A percentile compares a stretch with the other conserved stretches of the same genome.
phyloP scores from a whole-genome alignment of 1,140 invertebrate species.

The Archivesica marissinica region DNA sequence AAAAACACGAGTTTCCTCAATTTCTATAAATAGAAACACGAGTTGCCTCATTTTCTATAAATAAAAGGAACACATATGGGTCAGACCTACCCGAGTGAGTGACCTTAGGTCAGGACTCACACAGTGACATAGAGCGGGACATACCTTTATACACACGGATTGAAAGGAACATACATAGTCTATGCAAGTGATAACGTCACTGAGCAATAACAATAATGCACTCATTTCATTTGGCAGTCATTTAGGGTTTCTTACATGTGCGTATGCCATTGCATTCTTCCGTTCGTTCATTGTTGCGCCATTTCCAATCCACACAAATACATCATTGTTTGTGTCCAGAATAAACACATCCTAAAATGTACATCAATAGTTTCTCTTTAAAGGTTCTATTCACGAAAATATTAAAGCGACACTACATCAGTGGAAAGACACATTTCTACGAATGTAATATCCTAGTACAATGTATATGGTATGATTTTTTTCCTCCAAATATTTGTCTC shows the following conservation, averaged over 20 bases:
- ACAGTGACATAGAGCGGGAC: not conserved
- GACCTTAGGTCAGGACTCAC: not conserved
- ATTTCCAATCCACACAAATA: conserved; percentile 93
- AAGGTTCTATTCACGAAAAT: no score
- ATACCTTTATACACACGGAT: not conserved
- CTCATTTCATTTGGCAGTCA: not conserved
- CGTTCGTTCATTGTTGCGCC: conserved; percentile 86
- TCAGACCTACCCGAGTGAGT: not conserved
- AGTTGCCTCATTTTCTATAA: no score
- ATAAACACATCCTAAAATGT: conserved; percentile 90
- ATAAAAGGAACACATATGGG: no score
- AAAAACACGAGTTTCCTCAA: no score
- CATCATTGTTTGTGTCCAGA: conserved; percentile 88
- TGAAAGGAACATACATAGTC: not conserved
- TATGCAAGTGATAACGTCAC: not conserved
- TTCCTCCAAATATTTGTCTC: no score
- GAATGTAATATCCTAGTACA: no score
- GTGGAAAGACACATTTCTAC: no score
- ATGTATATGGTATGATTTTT: no score
- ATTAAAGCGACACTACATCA: no score
- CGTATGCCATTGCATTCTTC: conserved; percentile 80
- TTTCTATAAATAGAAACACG: no score
- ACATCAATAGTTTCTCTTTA: not conserved
- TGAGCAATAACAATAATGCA: not conserved
- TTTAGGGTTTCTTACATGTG: conserved; percentile 78